These are phyloP conservation scores for Ctenodactylus gundi DNA, from an alignment of 2,113 vertebrate species.

Conservation along the genomic window DNA sequence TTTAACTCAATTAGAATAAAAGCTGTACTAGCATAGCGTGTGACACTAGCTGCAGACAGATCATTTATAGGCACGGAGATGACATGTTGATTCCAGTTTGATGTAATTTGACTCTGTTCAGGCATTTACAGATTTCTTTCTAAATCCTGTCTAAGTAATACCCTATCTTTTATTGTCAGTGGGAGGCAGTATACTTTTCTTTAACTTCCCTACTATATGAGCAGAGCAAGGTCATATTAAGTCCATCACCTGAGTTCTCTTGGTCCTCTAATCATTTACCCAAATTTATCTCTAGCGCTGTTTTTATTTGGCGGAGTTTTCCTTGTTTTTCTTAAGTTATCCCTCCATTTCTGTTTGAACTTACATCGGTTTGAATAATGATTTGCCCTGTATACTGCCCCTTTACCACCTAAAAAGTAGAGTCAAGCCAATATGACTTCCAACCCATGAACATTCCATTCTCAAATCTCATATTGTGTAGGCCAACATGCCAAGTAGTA, in stretches of 20 bases:
- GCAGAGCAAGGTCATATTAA: neutral
- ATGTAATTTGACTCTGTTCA: slow-evolving; percentile 42
- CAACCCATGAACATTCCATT: neutral
- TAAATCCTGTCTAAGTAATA: neutral
- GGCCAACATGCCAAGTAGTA: neutral
- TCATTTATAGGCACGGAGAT: slow-evolving; percentile 14
- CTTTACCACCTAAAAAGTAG: neutral
- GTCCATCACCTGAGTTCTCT: neutral
- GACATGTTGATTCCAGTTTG: slow-evolving; percentile 28
- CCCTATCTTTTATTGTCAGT: neutral
- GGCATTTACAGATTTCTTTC: neutral
- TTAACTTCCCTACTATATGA: neutral
- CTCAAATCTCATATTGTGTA: neutral
- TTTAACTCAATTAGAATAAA: neutral
- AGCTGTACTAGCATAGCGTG: neutral
- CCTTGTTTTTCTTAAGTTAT: neutral
- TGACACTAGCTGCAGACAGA: neutral
- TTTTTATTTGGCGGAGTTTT: neutral
- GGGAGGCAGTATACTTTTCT: neutral
- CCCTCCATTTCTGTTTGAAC: neutral
- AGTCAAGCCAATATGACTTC: neutral
- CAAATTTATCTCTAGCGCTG: neutral
- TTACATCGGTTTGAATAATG: neutral
- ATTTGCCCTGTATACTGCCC: neutral
- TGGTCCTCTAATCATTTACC: neutral